Evolutionary conservation across 1,140 invertebrate species (phyloP), one percentile per base, ranked within the genome.

Genomic region (Ceratina japonica): DNA sequence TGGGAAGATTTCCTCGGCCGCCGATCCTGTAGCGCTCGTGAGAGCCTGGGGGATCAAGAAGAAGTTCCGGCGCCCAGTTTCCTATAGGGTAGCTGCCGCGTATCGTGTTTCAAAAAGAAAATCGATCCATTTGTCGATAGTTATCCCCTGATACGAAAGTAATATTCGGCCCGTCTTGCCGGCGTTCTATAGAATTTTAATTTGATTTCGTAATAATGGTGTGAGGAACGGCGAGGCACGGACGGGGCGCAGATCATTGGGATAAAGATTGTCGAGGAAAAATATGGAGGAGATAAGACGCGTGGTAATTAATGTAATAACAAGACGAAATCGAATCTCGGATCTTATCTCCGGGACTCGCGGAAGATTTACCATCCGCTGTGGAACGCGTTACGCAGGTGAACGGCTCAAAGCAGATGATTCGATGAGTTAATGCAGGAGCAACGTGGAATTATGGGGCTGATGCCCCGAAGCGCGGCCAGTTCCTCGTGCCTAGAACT

Each of bases 1-100:
- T 90, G 89, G 86, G 89, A 90, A 90, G 86, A 87, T 91, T 89
- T 90, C 83, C 77, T 66, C 78, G 83, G 83, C 22, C 49, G 70
- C 75, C 74, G 76, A 82, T 84, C 73, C 69, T 56, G 66, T 16
- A 18, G 59, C 56, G 62, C 12, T 20, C 85, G 83, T 87, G 88
- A 89, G 88, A 89, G 78, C 79, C 84, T 24, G 15, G 15, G 20
- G n/a, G 64, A 84, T 78, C 59, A 27, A 58, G 78, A 73, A 81
- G 75, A 81, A 62, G 84, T 86, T 83, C 74, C 84, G 83, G 79
- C 62, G 44, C 37, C 56, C 49, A 69, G 64, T 69, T 54, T 61
- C 31, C 63, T 44, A 44, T 49, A 52, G 78, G 78, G 20, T 77
- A 78, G 68, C 64, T 86, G 13, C 27, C 58, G 54, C n/a, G 70